These are phyloP conservation scores for Myotis findleyi DNA, from an alignment of 2,797 vertebrate genomes.

Conservation along the genomic window DNA sequence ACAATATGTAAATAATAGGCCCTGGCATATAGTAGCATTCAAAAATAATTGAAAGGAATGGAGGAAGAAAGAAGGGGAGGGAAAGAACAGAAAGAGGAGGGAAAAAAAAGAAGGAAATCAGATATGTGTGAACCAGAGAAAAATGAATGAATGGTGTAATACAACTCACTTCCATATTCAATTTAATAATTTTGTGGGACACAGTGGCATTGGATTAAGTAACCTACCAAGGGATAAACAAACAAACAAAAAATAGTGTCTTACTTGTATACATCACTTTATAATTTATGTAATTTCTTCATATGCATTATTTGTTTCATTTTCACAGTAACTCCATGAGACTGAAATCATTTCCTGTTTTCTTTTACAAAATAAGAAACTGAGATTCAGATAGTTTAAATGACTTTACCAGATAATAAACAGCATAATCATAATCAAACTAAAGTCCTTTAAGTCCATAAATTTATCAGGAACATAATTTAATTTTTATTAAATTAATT, in stretches of 20 bases:
- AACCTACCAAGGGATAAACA: not conserved
- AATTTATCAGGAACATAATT: not conserved
- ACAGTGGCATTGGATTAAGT: not conserved
- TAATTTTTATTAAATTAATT: not conserved
- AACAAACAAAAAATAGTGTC: not conserved
- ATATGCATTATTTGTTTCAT: not conserved
- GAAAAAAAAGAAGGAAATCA: not conserved
- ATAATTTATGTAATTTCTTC: not conserved
- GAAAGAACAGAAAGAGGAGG: not conserved
- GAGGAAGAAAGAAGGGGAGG: not conserved
- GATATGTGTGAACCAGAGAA: not conserved
- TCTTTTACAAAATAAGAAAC: not conserved
- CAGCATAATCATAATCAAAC: not conserved
- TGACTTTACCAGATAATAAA: not conserved
- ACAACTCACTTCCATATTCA: not conserved
- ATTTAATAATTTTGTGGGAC: not conserved
- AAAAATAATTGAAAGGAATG: not conserved
- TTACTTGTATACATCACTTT: not conserved
- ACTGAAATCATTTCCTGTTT: not conserved
- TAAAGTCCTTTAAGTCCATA: not conserved
- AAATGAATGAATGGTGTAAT: not conserved
- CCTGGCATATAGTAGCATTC: not conserved
- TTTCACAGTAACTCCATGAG: not conserved
- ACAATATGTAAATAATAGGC: not conserved
- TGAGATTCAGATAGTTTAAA: not conserved